Evolutionary conservation across 2,113 vertebrate species (phyloP), one percentile per base, ranked within the genome.

Genomic region (Chloroceryle aenea): DNA sequence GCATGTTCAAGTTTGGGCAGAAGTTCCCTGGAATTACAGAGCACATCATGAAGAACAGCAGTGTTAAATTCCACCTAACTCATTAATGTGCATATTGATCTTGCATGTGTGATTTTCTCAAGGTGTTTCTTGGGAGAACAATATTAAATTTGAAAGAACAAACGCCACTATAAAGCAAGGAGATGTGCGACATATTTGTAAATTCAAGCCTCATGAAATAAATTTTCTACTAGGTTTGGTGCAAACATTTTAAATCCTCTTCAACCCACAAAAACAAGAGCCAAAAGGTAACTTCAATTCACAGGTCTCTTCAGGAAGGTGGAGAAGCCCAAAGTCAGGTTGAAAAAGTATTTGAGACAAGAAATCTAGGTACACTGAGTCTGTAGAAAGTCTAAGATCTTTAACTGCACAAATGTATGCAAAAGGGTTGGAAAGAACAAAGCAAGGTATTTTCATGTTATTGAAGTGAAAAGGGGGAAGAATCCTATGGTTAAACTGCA

Each of bases 101-200:
- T 76, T 53, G 17, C 66, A 34, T 38, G 27, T 53, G 14, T 56
- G 59, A 56, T 85, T 90, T 94, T 79, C 67, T 92, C 45, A 42
- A 85, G 55, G 36, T 88, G 25, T 73, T 84, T 93, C 67, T 83
- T 66, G 40, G 36, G 55, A 83, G n/a, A 87, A 36, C 34, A 69
- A n/a, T 83, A 85, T 83, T 91, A 79, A 73, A 90, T 88, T 30
- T 69, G 67, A 79, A 80, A 83, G 71, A 85, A 90, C 30, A 93
- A 93, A 90, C 93, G 43, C 43, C 25, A 52, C 29, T 84, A 43
- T 69, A 55, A 67, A 89, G 43, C 62, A 80, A 19, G n/a, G 27
- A 79, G n/a, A 40, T 19, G 10, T 68, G 58, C 2, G 48, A 52
- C 43, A 20, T 88, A 89, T 69, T 84, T 91, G 40, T 63, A 77